Conservation (phyloP, 1,140 invertebrate species). For the Eubasilissa regina region DNA sequence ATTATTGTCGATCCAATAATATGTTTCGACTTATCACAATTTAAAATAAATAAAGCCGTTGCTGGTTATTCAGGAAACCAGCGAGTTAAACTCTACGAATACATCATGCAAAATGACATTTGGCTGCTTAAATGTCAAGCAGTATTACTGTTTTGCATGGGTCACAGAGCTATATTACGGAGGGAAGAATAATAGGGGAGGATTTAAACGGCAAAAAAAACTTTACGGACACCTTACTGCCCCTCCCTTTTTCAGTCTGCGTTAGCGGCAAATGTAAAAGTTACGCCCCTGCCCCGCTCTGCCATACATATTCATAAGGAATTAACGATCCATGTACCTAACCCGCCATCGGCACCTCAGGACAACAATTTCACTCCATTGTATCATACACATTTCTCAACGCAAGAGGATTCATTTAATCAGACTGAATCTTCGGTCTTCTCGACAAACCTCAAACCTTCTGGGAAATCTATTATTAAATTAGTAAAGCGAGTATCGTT, state of each 20-base stretch:
- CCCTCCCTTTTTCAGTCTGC: constrained; percentile 24
- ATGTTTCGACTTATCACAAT: no score
- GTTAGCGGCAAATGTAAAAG: constrained; percentile 6
- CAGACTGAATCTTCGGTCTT: no score
- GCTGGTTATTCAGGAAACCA: no score
- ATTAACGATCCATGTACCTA: constrained; percentile 18
- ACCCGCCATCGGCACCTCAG: constrained; percentile 27
- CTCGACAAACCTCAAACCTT: no score
- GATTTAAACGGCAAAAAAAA: constrained; percentile 23
- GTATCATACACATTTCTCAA: not conserved
- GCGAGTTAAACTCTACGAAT: not conserved
- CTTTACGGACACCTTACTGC: constrained; percentile 21
- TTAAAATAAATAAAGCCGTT: no score
- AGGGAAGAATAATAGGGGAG: not conserved
- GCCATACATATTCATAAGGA: constrained; percentile 33
- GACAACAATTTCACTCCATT: not conserved
- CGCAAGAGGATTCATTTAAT: not conserved
- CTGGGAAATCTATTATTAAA: no score
- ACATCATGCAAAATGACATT: constrained; percentile 15
- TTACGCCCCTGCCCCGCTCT: constrained; percentile 3
- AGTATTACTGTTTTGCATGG: constrained; percentile 20
- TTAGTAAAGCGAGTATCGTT: no score
- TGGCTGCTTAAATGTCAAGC: constrained; percentile 8
- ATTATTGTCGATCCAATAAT: no score
- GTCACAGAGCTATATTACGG: constrained; percentile 5